These are phyloP conservation scores for Tadarida brasiliensis DNA, from an alignment of 2,797 vertebrate species.

Conservation along the genomic window DNA sequence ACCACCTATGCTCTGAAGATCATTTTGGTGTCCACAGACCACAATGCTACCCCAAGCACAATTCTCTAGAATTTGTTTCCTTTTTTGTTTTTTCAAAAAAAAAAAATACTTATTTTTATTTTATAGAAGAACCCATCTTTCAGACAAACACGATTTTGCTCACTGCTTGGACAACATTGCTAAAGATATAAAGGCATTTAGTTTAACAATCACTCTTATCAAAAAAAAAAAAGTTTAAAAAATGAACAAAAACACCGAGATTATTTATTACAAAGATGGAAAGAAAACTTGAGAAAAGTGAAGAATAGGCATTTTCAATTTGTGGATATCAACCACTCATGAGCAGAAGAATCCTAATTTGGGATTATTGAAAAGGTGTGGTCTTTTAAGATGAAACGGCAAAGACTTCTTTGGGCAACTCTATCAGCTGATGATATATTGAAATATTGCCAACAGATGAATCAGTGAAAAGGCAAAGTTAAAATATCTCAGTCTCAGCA, in stretches of 20 bases:
- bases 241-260: not conserved
- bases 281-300: not conserved
- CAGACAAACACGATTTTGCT: not conserved
- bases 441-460: not conserved
- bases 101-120: slow-evolving; percentile 14
- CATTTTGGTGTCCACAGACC: not conserved
- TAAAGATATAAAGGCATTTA: slow-evolving; percentile 30
- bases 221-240: not conserved
- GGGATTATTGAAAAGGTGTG: not conserved
- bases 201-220: not conserved
- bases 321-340: not conserved
- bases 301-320: not conserved
- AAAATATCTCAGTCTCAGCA: not conserved
- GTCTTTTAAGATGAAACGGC: not conserved
- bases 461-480: not conserved
- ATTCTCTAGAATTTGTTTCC: not conserved
- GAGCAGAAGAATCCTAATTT: not conserved
- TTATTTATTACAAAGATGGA: slow-evolving; percentile 6
- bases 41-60: not conserved
- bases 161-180: not conserved
- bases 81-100: not conserved
- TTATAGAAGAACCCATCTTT: not conserved
- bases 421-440: not conserved
- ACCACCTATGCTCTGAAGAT: not conserved
- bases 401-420: not conserved